Conservation (phyloP, 2,888 invertebrate genomes). For the Xiphydria camelus region DNA sequence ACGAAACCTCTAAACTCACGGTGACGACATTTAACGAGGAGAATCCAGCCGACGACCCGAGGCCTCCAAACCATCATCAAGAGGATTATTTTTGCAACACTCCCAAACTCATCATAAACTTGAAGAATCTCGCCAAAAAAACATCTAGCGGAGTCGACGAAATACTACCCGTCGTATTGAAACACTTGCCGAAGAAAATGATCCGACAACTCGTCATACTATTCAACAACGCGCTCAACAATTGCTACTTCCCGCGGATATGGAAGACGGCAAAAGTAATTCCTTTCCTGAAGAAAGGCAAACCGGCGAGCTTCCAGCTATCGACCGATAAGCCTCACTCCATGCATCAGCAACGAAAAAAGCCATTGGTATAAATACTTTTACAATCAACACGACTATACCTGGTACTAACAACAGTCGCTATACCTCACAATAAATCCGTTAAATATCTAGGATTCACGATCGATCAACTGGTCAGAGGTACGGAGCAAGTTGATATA, state of each 20-base stretch:
- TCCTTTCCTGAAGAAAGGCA: conserved; percentile 11
- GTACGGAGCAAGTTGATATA: neutral
- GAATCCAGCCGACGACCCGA: neutral
- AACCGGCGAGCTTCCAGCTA: conserved; percentile 13
- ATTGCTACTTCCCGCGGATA: conserved; percentile 7
- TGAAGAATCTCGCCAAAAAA: conserved; percentile 18
- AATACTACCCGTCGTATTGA: conserved; percentile 17
- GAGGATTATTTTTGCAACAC: conserved; percentile 5
- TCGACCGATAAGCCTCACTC: conserved; percentile 19
- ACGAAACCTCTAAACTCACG: neutral
- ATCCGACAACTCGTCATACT: conserved; percentile 3
- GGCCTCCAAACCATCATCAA: neutral
- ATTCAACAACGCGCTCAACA: too few species aligned
- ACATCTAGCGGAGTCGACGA: conserved; percentile 15
- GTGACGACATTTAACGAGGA: neutral
- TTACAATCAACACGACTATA: conserved; percentile 4
- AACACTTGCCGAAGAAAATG: conserved; percentile 12
- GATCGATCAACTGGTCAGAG: conserved; percentile 9
- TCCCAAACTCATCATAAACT: neutral
- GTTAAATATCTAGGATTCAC: conserved; percentile 16
- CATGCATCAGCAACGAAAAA: conserved; percentile 8
- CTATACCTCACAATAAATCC: conserved; percentile 2
- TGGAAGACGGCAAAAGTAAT: conserved; percentile 19
- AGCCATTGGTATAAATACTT: conserved; percentile 6
- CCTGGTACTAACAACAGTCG: conserved; percentile 1